A percentile compares a stretch with the other conserved stretches of the same genome.
Conservation (phyloP, 2,113 vertebrate species). For the Tauraco erythrolophus region DNA sequence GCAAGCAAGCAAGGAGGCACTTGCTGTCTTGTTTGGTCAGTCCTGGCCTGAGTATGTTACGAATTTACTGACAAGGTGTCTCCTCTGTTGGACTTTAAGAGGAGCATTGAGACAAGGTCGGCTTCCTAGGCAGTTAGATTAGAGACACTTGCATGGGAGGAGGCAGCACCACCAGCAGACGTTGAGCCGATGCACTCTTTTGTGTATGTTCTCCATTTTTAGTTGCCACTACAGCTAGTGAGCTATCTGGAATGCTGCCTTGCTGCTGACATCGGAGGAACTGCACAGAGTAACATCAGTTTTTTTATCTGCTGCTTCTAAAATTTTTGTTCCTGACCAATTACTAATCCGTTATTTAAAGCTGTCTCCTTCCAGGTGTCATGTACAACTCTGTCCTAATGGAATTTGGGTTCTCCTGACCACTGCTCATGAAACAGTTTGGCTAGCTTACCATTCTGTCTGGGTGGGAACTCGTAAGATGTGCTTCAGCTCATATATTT, state of each 20-base stretch:
- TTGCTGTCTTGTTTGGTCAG: not conserved
- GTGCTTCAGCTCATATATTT: not conserved
- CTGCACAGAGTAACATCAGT: accelerated
- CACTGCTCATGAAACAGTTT: not conserved
- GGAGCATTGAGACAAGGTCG: accelerated
- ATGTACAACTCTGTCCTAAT: not conserved
- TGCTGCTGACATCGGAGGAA: accelerated
- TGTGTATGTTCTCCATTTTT: not conserved
- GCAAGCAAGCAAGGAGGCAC: not conserved
- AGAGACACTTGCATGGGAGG: not conserved
- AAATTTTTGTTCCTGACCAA: not conserved
- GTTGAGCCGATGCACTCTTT: not conserved
- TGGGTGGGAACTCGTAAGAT: not conserved
- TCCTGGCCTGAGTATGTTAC: not conserved
- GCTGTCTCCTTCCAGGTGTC: not conserved
- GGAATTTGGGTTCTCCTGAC: not conserved
- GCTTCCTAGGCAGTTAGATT: not conserved
- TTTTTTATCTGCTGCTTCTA: not conserved
- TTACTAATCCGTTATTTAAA: not conserved
- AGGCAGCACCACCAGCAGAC: not conserved
- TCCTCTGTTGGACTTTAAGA: not conserved
- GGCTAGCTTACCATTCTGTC: not conserved
- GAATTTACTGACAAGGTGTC: not conserved
- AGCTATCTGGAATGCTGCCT: not conserved
- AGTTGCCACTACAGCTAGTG: not conserved